phyloP scores from a whole-genome alignment of 2,113 vertebrate species.

The Corythornis madagascariensis region DNA sequence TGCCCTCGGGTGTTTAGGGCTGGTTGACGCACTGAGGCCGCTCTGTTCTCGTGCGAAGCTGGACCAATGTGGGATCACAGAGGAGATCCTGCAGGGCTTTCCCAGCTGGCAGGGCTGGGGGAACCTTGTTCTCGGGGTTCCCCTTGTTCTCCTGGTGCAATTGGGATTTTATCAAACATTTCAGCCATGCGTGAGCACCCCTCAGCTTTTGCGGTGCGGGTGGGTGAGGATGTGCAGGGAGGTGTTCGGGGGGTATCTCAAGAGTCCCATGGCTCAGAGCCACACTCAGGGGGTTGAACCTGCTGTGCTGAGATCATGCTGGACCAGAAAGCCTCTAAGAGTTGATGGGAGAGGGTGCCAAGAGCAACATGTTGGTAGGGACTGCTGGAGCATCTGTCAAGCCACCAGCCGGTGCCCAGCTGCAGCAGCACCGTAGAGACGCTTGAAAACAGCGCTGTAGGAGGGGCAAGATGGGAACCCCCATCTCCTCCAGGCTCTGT shows the following conservation, averaged over 20 bases:
- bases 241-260: not conserved
- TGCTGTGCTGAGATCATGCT: not conserved
- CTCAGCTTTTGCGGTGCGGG: not conserved
- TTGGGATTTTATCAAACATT: not conserved
- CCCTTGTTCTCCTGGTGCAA: not conserved
- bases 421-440: not conserved
- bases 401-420: not conserved
- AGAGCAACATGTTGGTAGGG: not conserved
- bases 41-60: slow-evolving; percentile 33
- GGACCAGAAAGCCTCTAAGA: not conserved
- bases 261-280: not conserved
- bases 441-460: not conserved
- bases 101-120: not conserved
- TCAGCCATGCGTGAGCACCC: not conserved
- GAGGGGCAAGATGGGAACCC: not conserved
- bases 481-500: not conserved
- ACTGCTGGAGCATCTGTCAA: not conserved
- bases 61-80: not conserved
- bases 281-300: fast-evolving
- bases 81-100: slow-evolving; percentile 32
- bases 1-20: slow-evolving; percentile 29
- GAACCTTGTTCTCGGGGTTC: not conserved
- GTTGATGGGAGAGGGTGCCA: not conserved
- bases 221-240: not conserved
- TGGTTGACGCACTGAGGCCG: slow-evolving; percentile 34